Conservation (phyloP, 2,888 invertebrate genomes). For the Pteria penguin region DNA sequence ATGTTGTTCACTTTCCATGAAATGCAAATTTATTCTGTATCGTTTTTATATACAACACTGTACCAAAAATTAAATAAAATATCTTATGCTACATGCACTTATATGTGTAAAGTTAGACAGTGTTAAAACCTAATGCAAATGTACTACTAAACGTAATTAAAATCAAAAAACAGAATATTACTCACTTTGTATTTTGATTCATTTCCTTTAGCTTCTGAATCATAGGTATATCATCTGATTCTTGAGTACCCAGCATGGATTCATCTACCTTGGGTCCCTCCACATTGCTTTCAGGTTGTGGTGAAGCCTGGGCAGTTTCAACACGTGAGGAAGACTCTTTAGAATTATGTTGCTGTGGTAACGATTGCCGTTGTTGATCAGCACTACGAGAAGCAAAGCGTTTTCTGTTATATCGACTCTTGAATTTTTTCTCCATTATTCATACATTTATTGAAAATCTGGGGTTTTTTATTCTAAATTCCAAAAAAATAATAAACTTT, state of each 20-base stretch:
- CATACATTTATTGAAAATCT: too few species aligned
- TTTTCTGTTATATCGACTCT: conserved; percentile 24
- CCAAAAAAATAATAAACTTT: too few species aligned
- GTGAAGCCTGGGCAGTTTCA: conserved; percentile 15
- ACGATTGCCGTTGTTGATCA: conserved; percentile 48
- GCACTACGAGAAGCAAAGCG: conserved; percentile 40
- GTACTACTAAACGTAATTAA: background rate
- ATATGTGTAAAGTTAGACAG: too few species aligned
- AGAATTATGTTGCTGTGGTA: conserved; percentile 11
- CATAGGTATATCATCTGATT: conserved; percentile 58
- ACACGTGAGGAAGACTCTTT: conserved; percentile 11
- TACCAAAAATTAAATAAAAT: too few species aligned
- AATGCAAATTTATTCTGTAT: too few species aligned
- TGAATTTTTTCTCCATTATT: conserved; percentile 26
- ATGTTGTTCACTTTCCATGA: too few species aligned
- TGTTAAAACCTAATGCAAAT: too few species aligned
- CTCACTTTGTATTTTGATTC: conserved; percentile 54
- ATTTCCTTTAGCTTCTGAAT: conserved; percentile 71
- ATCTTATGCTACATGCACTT: too few species aligned
- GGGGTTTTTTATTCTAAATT: too few species aligned
- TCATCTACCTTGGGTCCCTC: conserved; percentile 30
- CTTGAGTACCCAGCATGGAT: conserved; percentile 54
- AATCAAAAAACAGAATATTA: background rate
- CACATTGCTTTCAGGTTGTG: conserved; percentile 17
- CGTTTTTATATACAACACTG: too few species aligned